Evolutionary conservation across 2,888 invertebrate genomes (phyloP).

Genomic region (Cotesia congregata): DNA sequence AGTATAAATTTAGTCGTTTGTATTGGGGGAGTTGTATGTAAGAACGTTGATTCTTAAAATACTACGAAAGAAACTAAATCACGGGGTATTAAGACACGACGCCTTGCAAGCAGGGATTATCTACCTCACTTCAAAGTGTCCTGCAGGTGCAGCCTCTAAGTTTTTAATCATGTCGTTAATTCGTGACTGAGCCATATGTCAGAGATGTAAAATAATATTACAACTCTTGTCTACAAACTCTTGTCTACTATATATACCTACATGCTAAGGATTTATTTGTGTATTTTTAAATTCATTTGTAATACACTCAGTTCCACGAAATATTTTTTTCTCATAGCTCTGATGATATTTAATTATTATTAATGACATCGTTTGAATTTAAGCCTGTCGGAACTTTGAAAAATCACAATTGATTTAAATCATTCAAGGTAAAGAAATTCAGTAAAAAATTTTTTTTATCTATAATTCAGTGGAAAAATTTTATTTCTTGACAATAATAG

Average conservation of each 20-base stretch:
- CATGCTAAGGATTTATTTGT: background rate
- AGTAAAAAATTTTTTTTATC: too few species aligned
- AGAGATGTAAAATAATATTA: conserved; percentile 53
- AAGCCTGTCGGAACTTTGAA: too few species aligned
- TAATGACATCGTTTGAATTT: too few species aligned
- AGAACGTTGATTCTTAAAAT: conserved; percentile 68
- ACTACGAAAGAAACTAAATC: conserved; percentile 69
- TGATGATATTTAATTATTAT: too few species aligned
- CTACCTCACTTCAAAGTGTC: conserved; percentile 69
- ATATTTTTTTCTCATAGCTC: too few species aligned
- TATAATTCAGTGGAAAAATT: too few species aligned
- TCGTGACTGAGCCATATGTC: conserved; percentile 63
- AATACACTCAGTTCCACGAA: too few species aligned
- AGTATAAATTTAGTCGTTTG: conserved; percentile 24
- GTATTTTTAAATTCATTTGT: too few species aligned
- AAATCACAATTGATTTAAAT: too few species aligned
- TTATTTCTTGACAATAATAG: too few species aligned
- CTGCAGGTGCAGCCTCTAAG: conserved; percentile 67
- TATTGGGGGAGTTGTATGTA: conserved; percentile 54
- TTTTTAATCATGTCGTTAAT: conserved; percentile 55
- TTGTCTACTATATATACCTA: background rate
- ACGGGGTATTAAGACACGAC: conserved; percentile 65
- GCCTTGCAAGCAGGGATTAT: conserved; percentile 68
- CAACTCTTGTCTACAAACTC: background rate
- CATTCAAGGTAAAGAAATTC: too few species aligned